Base-by-base conservation (phyloP, 2,797 vertebrate species). In the Hemibagrus guttatus region DNA sequence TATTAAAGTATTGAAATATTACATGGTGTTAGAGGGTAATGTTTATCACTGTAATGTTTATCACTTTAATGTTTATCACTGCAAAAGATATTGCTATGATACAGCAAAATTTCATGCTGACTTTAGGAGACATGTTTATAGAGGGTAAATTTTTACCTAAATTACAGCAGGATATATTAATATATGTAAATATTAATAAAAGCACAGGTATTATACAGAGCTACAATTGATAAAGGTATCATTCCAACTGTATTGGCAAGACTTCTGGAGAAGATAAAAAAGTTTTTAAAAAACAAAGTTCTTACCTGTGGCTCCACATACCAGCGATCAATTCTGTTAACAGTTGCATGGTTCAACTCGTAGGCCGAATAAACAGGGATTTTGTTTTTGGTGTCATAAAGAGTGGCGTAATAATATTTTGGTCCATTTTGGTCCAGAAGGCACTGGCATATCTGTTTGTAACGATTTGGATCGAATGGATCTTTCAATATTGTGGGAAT, bases 381-480 rank as follows among this genome's bases (percentile, higher is more conserved):
- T 81, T 88, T 90, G 63, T 87, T 83, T 3, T 11, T 74, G 31
- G 88, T 88, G 76, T 90, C 90, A 28, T 90, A 90, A 26, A 89
- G 81, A 0, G 90, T 90, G 56, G 90, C 90, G 0, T 87, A 90
- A 58, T 81, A 89, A 71, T 88, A 89, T 6, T 71, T 31, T 0
- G 71, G 76, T 13, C 7, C 16, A 69, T 90, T 90, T 84, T 88
- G 85, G 56, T 89, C 88, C 28, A 88, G 76, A 14, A 87, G 69
- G 49, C 90, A 89, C 85, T 90, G 90, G 39, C 90, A 90, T 42
- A 90, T 89, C 83, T 90, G 85, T 39, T 69, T 26, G 23, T 87
- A 90, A 28, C 88, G 88, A 42, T 87, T 82, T 12, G 49, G 85
- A 66, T 85, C 26, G 1, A 6, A 1, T 0, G 39, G 14, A 31